Percentiles rank a stretch among this genome's conserved stretches.
Evolutionary conservation across 1,140 invertebrate species (phyloP).

Genomic region (Apolygus lucorum): DNA sequence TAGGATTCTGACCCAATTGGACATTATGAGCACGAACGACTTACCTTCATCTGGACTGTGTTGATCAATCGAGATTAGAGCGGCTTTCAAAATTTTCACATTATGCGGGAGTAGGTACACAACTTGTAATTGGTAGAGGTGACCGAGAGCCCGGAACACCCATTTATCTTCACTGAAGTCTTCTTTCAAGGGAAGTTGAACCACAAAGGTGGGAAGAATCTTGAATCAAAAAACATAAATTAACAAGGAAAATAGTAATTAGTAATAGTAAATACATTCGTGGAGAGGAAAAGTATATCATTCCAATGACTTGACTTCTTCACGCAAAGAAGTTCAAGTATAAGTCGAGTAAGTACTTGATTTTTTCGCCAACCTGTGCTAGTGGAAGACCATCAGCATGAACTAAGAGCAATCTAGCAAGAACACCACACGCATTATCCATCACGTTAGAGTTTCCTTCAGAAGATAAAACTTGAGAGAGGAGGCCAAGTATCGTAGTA

Average conservation of each 20-base stretch:
- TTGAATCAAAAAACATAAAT: constrained; percentile 39
- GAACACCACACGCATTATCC: constrained; percentile 70
- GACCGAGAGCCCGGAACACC: constrained; percentile 55
- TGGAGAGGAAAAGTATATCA: no score
- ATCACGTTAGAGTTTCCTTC: constrained; percentile 53
- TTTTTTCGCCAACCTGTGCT: constrained; percentile 50
- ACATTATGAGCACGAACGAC: no score
- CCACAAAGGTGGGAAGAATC: constrained; percentile 62
- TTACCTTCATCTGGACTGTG: constrained; percentile 31
- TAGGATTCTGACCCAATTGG: no score
- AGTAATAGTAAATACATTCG: no score
- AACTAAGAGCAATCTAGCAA: constrained; percentile 60
- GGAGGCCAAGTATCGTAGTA: constrained; percentile 50
- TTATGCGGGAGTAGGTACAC: constrained; percentile 45
- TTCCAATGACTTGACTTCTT: no score
- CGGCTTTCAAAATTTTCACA: constrained; percentile 43
- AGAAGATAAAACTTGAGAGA: constrained; percentile 53
- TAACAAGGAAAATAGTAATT: no score
- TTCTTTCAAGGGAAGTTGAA: constrained; percentile 60
- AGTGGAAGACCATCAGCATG: constrained; percentile 55
- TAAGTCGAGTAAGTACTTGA: no score
- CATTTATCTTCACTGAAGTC: constrained; percentile 66
- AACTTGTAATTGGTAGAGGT: constrained; percentile 51
- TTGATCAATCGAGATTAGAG: constrained; percentile 27
- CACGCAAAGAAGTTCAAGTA: no score